Percentiles rank a stretch among this genome's conserved stretches.
Evolutionary conservation across 2,888 invertebrate genomes (phyloP).

Genomic region (Pristionchus maxplancki): DNA sequence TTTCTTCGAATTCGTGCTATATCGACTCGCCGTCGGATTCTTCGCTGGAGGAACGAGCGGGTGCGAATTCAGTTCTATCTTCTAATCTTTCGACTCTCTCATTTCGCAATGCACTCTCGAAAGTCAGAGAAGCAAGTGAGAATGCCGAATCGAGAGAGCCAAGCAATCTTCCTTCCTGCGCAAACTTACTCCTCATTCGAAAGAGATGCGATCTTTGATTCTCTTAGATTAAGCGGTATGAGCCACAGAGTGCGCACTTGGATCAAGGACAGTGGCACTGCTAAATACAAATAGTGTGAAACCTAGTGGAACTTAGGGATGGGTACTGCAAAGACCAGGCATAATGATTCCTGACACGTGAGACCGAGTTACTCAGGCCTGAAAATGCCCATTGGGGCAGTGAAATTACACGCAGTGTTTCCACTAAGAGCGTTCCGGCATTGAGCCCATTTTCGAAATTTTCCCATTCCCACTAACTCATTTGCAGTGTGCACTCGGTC

Average conservation of each 20-base stretch:
- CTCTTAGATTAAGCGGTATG: background rate
- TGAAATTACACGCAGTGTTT: too few relatives aligned
- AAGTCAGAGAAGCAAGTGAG: too few relatives aligned
- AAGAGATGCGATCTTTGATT: background rate
- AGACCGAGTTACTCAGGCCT: too few relatives aligned
- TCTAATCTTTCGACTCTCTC: background rate
- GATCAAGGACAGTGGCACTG: background rate
- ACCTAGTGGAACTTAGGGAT: too few relatives aligned
- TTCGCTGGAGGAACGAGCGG: constrained; percentile 56
- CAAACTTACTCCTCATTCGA: background rate
- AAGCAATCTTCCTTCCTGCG: background rate
- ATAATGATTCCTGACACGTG: too few relatives aligned
- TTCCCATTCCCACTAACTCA: too few relatives aligned
- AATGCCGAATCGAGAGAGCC: too few relatives aligned
- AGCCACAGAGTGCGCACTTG: background rate
- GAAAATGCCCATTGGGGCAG: too few relatives aligned
- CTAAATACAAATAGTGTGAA: background rate
- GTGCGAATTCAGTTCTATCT: constrained; percentile 40
- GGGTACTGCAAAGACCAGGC: too few relatives aligned
- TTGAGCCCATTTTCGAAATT: too few relatives aligned
- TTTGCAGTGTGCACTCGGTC: constrained; percentile 59
- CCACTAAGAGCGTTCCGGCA: too few relatives aligned
- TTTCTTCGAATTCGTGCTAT: constrained; percentile 48
- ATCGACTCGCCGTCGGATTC: constrained; percentile 52
- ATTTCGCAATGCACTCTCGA: background rate